Evolutionary conservation across 2,113 vertebrate species (phyloP).

Genomic region (Callopanchax toddi): DNA sequence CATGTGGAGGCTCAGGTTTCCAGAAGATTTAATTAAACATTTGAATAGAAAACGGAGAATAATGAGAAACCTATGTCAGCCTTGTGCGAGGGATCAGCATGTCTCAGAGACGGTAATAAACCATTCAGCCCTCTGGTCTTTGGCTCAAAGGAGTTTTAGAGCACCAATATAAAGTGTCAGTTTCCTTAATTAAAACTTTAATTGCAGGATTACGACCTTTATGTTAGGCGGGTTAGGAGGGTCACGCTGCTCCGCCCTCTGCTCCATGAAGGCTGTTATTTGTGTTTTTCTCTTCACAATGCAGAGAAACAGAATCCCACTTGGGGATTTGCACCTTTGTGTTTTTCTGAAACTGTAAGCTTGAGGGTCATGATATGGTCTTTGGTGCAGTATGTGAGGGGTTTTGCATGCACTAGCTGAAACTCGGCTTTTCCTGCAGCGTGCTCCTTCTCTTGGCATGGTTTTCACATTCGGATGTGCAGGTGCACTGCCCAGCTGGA

Average conservation of each 20-base stretch:
- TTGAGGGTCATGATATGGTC: slow-evolving; percentile 52
- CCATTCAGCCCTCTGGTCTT: slow-evolving; percentile 73
- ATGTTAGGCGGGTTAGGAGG: slow-evolving; percentile 66
- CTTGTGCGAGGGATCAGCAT: slow-evolving; percentile 71
- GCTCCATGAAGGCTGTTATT: slow-evolving; percentile 60
- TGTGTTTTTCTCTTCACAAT: slow-evolving; percentile 56
- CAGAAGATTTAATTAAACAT: slow-evolving; percentile 80
- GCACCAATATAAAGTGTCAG: slow-evolving; percentile 78
- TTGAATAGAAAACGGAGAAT: slow-evolving; percentile 75
- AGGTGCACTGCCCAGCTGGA: slow-evolving; percentile 82
- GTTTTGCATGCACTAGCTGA: slow-evolving; percentile 24
- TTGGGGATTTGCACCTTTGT: slow-evolving; percentile 56
- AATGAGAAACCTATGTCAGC: slow-evolving; percentile 81
- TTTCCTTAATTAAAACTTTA: slow-evolving; percentile 83
- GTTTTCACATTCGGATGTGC: slow-evolving; percentile 65
- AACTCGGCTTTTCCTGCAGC: slow-evolving; percentile 36
- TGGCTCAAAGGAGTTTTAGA: slow-evolving; percentile 72
- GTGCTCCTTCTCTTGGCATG: slow-evolving; percentile 48
- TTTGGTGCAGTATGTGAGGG: slow-evolving; percentile 20
- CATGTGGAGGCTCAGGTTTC: slow-evolving; percentile 64
- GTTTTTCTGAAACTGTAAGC: slow-evolving; percentile 67
- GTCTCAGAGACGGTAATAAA: slow-evolving; percentile 74
- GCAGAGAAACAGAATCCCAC: slow-evolving; percentile 44
- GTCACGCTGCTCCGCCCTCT: slow-evolving; percentile 52
- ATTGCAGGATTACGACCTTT: slow-evolving; percentile 79